Evolutionary conservation across 2,113 vertebrate genomes (phyloP), one percentile per base, ranked within the genome.

Genomic region (Corydoras maculifer): DNA sequence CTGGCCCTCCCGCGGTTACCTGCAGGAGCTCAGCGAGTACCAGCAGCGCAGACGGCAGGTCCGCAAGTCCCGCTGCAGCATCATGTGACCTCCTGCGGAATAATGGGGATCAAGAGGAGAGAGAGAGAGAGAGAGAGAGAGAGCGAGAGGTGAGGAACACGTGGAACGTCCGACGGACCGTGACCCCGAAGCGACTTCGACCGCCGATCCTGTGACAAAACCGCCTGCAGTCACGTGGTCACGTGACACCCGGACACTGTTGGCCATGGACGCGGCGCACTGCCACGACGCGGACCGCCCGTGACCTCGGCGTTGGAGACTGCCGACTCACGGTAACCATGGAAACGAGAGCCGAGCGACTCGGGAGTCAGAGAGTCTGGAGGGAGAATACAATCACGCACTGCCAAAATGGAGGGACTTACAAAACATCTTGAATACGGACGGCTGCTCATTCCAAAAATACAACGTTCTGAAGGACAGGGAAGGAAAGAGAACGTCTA

Each of bases 11-110:
- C 87, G 89, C 73, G 75, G 92, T 50, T 99, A 99, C 85, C 87
- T 99, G 86, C 95, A 94, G 88, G 93, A 98, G 86, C 93, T 99
- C 71, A 93, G 92, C 0, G 94, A 97, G 58, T 99, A 97, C 85
- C 93, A 94, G 86, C 94, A 93, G 81, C 91, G 89, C 73, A 90
- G 94, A 3, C 82, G 96, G 77, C 93, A 96, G 79, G 89, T 93
- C 13, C 93, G 91, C 82, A 97, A 95, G 75, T 92, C 91, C 32
- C 92, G 93, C 57, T 99, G 96, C 80, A 60, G 74, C 30, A 83
- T 98, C 50, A 97, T 98, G 96, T 99, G 85, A 94, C 83, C 74
- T 12, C 11, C 65, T 53, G 70, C 63, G 55, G 72, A 59, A 79
- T 2, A 43, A 43, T 5, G 35, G 7, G 35, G 35, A 8, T 43